A percentile compares a stretch with the other conserved stretches of the same genome.
Conservation (phyloP, 2,797 vertebrate species). For the Cirrhinus molitorella region DNA sequence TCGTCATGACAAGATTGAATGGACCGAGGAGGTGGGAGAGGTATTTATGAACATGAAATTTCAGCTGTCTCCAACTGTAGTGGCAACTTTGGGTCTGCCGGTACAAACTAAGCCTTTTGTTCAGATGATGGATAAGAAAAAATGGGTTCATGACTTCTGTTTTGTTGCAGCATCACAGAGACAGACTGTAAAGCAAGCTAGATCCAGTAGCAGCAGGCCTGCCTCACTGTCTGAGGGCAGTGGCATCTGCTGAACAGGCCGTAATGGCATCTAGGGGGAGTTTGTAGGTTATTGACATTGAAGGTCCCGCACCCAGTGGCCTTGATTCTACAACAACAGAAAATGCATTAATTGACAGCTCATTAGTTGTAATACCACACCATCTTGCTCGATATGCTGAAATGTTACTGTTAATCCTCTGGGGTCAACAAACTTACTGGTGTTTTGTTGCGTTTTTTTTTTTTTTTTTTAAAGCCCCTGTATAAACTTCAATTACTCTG, state of each 20-base stretch:
- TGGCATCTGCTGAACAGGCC: not conserved
- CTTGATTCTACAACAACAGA: not conserved
- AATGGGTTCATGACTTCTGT: not conserved
- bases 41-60: not conserved
- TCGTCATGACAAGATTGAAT: not conserved
- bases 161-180: not conserved
- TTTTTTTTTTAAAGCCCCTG: too few species aligned
- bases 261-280: not conserved
- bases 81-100: accelerated
- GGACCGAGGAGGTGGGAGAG: not conserved
- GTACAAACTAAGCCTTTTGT: not conserved
- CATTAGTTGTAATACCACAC: not conserved
- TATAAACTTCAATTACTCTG: too few species aligned
- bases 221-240: not conserved
- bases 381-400: not conserved
- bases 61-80: not conserved
- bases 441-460: too few species aligned
- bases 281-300: not conserved
- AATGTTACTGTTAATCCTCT: not conserved
- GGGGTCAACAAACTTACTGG: too few species aligned
- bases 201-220: not conserved
- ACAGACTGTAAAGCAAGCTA: not conserved
- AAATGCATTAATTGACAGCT: not conserved
- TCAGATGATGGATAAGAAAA: not conserved
- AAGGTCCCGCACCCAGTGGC: not conserved